Evolutionary conservation across 2,797 vertebrate species (phyloP), one percentile per base, ranked within the genome.

Genomic region (Podarcis lilfordi): DNA sequence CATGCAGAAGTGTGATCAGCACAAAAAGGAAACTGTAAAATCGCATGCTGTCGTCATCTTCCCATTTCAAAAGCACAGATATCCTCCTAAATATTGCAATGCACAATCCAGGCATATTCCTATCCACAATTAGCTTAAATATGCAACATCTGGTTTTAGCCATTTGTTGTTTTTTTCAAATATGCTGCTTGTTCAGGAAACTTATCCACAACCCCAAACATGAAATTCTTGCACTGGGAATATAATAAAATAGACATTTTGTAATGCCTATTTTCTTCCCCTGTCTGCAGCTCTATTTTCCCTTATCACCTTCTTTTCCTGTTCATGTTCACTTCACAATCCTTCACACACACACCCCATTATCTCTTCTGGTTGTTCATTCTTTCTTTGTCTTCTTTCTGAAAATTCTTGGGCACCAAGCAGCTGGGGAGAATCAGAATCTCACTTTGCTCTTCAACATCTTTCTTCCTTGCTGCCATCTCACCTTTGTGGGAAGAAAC

Each of bases 401-500:
- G 6, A 91, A 23, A 10, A 55, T 84, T 23, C 0, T 82, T 77
- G 1, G 2, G 40, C 90, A 76, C 23, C 75, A 32, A 4, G 3
- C 80, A 15, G 79, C 68, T 87, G 19, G 37, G 64, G 50, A 88
- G 0, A 15, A 89, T 84, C 19, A 68, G 66, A 32, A 86, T 11
- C 4, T 78, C 91, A 82, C 81, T 87, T 87, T 89, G 25, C 29
- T 89, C 85, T 83, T 37, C 4, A 86, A 0, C 71, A 69, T 72
- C 71, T 87, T 9, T 11, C 0, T 88, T 89, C 27, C 66, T 69
- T 82, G 83, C 27, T 88, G 0, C 10, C 89, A 80, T 81, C 50
- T 89, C 32, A 74, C 29, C 81, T 13, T 89, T 92, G n/a, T 77
- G 64, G 45, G 19, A 89, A 86, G 55, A 90, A 91, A 68, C 27